These are phyloP conservation scores for Sylvia borin DNA, from an alignment of 2,797 vertebrate genomes.

Conservation along the genomic window DNA sequence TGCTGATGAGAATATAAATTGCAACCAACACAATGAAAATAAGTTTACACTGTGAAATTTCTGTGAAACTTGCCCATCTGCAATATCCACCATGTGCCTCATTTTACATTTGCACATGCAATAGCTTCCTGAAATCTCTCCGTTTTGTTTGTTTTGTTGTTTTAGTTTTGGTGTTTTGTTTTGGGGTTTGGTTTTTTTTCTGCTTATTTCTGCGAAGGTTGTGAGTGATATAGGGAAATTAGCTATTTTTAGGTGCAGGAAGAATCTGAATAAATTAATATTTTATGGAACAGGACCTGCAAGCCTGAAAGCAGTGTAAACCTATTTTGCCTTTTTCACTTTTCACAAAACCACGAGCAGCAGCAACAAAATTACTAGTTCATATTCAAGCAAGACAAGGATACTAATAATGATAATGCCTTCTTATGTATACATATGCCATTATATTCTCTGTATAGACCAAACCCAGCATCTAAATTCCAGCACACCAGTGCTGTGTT, in stretches of 20 bases:
- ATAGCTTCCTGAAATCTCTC: not conserved
- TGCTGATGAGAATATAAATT: not conserved
- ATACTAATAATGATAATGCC: not conserved
- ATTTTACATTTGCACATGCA: not conserved
- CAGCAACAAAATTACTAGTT: not conserved
- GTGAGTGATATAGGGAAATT: not conserved
- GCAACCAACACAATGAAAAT: not conserved
- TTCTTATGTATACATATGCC: not conserved
- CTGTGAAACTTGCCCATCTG: not conserved
- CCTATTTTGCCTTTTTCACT: not conserved
- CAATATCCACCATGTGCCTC: not conserved
- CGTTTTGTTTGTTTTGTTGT: no score
- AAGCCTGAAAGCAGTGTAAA: not conserved
- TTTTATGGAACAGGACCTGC: not conserved
- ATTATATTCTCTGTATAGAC: not conserved
- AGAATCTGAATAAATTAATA: not conserved
- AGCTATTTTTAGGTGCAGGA: not conserved
- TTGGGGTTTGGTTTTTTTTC: not conserved
- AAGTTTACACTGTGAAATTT: not conserved
- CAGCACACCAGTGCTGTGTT: not conserved
- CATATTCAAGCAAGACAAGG: not conserved
- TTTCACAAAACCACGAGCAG: not conserved
- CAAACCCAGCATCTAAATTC: not conserved
- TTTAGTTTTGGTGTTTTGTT: no score
- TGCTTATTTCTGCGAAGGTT: not conserved